Base-by-base conservation (phyloP, 2,797 vertebrate genomes). In the Gymnoscopelus microlampas region DNA sequence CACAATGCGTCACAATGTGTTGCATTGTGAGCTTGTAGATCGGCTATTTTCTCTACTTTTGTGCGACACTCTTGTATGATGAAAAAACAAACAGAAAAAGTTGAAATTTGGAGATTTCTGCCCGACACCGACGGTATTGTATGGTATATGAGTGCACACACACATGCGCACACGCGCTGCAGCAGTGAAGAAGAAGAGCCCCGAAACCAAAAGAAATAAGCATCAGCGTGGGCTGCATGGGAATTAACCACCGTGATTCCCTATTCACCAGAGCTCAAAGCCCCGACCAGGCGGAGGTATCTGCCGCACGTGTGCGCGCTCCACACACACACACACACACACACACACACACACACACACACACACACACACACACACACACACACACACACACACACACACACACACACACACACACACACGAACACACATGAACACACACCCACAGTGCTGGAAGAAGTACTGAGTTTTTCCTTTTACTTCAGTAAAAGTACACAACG, bases 221-320 rank as follows among this genome's bases (percentile, higher is more conserved):
- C 68, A 67, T 57, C 50, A 68, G 63, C 54, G 78, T 84, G 76
- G 76, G 74, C 71, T 72, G 66, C 74, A 71, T 63, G 71, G 70
- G 71, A 76, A 80, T 83, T 74, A 84, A 77, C 74, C 74, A 81
- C 72, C 68, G 66, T 63, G 71, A 72, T 78, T 35, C 32, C 4
- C 57, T 70, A 77, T 81, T 78, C 68, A 81, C 2, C 53, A 74
- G 58, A 74, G 68, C 75, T 63, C 78, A 62, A 74, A 35, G 32
- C 32, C 76, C 73, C 72, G 66, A 69, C 62, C 56, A 73, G 55
- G 54, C 67, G 14, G 63, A 72, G 57, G 32, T 15, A 68, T 56
- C 26, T 49, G 11, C 47, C 13, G 64, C 60, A 53, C 49, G 60
- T 8, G 50, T 1, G 32, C 6, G 2, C 32, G 26, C 26, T 29